These are phyloP conservation scores for Nymphalis polychloros DNA, from an alignment of 2,888 invertebrate genomes.

Conservation along the genomic window DNA sequence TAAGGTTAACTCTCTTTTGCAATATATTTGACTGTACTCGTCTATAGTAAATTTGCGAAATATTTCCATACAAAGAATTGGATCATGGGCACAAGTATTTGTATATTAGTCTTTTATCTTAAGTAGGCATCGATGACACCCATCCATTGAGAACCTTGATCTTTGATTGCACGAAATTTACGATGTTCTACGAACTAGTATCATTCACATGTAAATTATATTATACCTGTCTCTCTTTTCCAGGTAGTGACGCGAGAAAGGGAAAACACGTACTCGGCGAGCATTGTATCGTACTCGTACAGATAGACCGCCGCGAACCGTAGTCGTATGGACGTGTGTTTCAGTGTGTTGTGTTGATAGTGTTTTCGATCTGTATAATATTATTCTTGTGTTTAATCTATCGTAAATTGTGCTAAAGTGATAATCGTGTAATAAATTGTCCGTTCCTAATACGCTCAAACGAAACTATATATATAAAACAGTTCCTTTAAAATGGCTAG, in stretches of 20 bases:
- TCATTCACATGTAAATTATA: conserved; percentile 58
- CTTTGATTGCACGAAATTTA: conserved; percentile 26
- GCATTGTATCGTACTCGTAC: conserved; percentile 8
- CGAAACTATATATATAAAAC: conserved; percentile 29
- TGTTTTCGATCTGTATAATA: conserved; percentile 32
- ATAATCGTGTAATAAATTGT: conserved; percentile 22
- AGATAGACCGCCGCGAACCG: conserved; percentile 46
- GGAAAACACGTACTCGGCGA: conserved; percentile 28
- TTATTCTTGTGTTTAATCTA: background rate
- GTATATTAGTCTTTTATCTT: conserved; percentile 5
- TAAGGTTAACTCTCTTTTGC: too few relatives aligned
- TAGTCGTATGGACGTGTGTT: conserved; percentile 45
- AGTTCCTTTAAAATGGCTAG: conserved; percentile 67
- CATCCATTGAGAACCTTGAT: conserved; percentile 23
- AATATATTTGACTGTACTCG: too few relatives aligned
- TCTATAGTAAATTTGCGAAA: background rate
- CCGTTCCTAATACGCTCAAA: conserved; percentile 41
- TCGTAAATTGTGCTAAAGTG: conserved; percentile 8
- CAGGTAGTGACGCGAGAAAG: conserved; percentile 54
- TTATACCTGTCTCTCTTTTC: conserved; percentile 60
- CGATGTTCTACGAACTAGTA: conserved; percentile 43
- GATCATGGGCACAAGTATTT: background rate
- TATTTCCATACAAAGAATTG: conserved; percentile 3
- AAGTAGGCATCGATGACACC: conserved; percentile 15
- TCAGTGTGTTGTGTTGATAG: conserved; percentile 28